These are phyloP conservation scores for Idaea aversata DNA, from an alignment of 2,888 invertebrate genomes.

Conservation along the genomic window DNA sequence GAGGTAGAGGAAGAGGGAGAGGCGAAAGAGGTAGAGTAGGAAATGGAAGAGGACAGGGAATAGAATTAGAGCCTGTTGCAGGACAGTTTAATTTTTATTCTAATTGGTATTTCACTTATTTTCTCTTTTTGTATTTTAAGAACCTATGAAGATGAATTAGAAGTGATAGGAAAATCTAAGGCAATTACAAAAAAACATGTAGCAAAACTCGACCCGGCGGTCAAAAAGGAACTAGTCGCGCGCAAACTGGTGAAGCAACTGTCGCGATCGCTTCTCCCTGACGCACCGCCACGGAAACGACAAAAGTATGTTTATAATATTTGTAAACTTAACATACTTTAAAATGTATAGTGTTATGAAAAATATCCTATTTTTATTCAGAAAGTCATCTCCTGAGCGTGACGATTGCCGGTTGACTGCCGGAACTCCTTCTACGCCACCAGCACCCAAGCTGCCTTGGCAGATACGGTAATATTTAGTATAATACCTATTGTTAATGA, in stretches of 20 bases:
- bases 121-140: constrained; percentile 8
- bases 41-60: constrained; percentile 7
- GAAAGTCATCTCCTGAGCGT: constrained; percentile 11
- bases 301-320: constrained; percentile 8
- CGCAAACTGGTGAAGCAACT: constrained; percentile 11
- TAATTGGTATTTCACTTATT: constrained; percentile 7
- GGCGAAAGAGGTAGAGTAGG: constrained; percentile 7
- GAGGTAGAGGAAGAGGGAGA: constrained; percentile 7
- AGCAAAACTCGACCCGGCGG: constrained; percentile 1
- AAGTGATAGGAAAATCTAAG: not conserved
- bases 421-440: constrained; percentile 10
- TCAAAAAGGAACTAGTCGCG: constrained; percentile 9
- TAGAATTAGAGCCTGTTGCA: constrained; percentile 6
- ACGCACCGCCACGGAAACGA: constrained; percentile 11
- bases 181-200: constrained; percentile 5
- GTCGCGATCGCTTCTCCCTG: constrained; percentile 11
- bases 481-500: no score
- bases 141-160: constrained; percentile 10
- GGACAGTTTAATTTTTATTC: constrained; percentile 12
- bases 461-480: constrained; percentile 7
- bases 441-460: constrained; percentile 11
- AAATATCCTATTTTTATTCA: not conserved
- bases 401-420: constrained; percentile 6
- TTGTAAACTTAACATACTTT: constrained; percentile 5
- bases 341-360: constrained; percentile 4